These are phyloP conservation scores for Pristis pectinata DNA, from an alignment of 2,797 vertebrate species.

Conservation along the genomic window DNA sequence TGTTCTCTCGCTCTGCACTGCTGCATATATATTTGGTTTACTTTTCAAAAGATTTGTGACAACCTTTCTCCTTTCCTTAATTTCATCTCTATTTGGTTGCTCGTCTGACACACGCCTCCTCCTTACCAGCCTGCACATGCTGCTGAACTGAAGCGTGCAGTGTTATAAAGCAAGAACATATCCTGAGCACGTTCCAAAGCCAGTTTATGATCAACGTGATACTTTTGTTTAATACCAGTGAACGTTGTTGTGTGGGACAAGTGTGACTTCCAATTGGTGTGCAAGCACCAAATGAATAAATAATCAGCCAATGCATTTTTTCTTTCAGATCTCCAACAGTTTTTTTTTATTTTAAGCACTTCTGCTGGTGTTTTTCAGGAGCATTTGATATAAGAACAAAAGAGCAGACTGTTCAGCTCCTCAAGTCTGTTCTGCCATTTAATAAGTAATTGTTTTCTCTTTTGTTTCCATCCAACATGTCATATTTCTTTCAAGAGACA, in stretches of 20 bases:
- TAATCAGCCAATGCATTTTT: background rate
- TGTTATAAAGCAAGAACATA: background rate
- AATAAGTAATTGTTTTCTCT: no score
- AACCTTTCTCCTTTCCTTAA: background rate
- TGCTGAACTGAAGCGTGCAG: background rate
- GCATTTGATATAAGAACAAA: no score
- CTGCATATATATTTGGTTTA: background rate
- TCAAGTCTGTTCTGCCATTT: no score
- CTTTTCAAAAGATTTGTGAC: background rate
- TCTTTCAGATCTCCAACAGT: background rate
- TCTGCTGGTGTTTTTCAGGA: no score
- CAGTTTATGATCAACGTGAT: background rate
- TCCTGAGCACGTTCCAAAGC: background rate
- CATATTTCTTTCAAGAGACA: no score
- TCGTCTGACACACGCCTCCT: background rate
- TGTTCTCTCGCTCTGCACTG: background rate
- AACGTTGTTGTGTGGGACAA: background rate
- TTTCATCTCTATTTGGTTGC: background rate
- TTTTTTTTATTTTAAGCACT: no score
- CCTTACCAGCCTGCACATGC: background rate
- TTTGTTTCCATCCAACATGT: no score
- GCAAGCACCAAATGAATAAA: background rate
- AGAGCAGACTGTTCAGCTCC: no score
- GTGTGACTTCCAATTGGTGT: background rate
- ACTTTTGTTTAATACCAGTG: background rate